phyloP scores from a whole-genome alignment of 2,888 invertebrate species.

The Prosopocoilus inquinatus region DNA sequence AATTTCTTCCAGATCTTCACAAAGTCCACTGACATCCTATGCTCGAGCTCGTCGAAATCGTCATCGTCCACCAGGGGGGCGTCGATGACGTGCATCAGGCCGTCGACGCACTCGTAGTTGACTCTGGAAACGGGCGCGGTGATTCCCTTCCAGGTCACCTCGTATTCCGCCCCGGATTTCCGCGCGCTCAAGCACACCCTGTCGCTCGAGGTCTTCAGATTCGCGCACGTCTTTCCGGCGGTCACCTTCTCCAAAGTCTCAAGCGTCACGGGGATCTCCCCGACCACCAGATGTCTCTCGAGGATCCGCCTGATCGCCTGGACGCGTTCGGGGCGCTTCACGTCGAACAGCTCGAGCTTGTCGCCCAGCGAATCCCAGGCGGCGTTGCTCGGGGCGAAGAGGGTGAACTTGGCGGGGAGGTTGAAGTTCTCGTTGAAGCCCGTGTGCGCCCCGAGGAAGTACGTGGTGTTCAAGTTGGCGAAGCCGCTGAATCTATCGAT shows the following conservation, averaged over 20 bases:
- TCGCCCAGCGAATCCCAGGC: slow-evolving; percentile 65
- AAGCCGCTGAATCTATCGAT: slow-evolving; percentile 78
- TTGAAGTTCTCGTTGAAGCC: slow-evolving; percentile 69
- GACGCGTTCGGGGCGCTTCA: slow-evolving; percentile 63
- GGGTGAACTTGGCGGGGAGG: slow-evolving; percentile 69
- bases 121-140: slow-evolving; percentile 80
- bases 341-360: slow-evolving; percentile 7
- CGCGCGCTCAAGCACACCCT: slow-evolving; percentile 4
- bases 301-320: slow-evolving; percentile 73
- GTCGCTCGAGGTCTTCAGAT: slow-evolving; percentile 19
- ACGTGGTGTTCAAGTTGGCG: slow-evolving; percentile 78
- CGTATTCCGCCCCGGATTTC: slow-evolving; percentile 35
- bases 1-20: too few species aligned
- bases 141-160: slow-evolving; percentile 75
- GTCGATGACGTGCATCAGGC: slow-evolving; percentile 90
- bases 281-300: slow-evolving; percentile 82
- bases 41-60: slow-evolving; percentile 48
- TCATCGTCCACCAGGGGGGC: slow-evolving; percentile 75
- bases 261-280: slow-evolving; percentile 71
- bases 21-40: too few species aligned
- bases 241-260: slow-evolving; percentile 69
- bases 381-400: slow-evolving; percentile 83
- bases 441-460: slow-evolving; percentile 68
- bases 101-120: slow-evolving; percentile 92
- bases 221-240: slow-evolving; percentile 12